These are phyloP conservation scores for Sitta europaea DNA, from an alignment of 2,113 vertebrate genomes.

Conservation along the genomic window DNA sequence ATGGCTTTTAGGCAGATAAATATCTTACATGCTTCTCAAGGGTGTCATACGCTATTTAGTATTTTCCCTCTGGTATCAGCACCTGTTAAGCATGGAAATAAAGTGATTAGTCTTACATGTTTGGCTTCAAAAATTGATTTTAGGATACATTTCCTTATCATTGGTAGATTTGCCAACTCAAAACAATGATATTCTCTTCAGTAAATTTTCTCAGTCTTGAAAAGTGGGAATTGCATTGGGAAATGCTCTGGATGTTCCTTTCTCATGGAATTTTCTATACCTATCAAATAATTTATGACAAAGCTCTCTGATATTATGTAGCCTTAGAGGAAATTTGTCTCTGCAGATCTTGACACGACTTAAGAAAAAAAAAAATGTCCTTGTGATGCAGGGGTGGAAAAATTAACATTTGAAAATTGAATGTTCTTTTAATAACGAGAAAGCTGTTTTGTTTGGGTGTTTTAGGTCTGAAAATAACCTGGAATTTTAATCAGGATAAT, in stretches of 20 bases:
- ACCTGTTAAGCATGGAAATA: conserved; percentile 53
- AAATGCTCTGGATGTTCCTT: not conserved
- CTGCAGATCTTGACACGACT: not conserved
- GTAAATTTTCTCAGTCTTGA: not conserved
- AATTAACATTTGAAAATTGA: not conserved
- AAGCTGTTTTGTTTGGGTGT: not conserved
- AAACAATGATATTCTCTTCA: not conserved
- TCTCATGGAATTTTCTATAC: not conserved
- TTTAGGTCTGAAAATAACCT: not conserved
- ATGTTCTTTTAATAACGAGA: not conserved
- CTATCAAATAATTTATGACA: not conserved
- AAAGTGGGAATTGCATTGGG: not conserved
- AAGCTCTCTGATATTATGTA: not conserved
- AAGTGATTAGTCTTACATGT: conserved; percentile 57
- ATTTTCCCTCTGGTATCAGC: conserved; percentile 41
- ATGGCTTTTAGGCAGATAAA: conserved; percentile 57
- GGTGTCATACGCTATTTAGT: conserved; percentile 38
- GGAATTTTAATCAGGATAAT: not conserved
- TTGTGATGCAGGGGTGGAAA: not conserved
- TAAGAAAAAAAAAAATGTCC: not conserved
- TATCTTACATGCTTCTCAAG: conserved; percentile 49
- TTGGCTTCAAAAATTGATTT: conserved; percentile 51
- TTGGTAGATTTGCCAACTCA: not conserved
- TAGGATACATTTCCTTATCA: conserved; percentile 7
- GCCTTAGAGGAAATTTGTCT: not conserved